Evolutionary conservation across 2,888 invertebrate species (phyloP).

Genomic region (Esperia sulphurella): DNA sequence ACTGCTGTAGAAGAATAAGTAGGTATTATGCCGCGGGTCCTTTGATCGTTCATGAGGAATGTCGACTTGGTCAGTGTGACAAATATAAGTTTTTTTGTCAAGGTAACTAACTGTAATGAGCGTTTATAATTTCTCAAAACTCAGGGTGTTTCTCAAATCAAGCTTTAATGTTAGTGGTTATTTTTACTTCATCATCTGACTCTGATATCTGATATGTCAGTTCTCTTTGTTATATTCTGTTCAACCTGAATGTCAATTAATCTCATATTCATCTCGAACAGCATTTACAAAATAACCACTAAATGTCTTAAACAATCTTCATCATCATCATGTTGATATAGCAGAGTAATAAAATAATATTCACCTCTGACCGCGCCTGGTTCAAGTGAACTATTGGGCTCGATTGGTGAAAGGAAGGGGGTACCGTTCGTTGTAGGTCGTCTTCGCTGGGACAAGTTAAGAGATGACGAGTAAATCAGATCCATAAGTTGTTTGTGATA

Average conservation of each 20-base stretch:
- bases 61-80: background rate
- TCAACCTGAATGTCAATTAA: no score
- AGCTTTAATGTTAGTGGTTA: background rate
- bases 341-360: constrained; percentile 27
- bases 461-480: background rate
- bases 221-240: no score
- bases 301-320: no score
- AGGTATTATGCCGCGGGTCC: no score
- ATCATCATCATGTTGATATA: constrained; percentile 6
- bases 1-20: background rate
- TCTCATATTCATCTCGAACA: constrained; percentile 2
- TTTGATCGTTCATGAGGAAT: constrained; percentile 29
- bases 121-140: no score
- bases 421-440: constrained; percentile 16
- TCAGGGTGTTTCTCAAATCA: background rate
- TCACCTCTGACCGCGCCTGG: constrained; percentile 57
- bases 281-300: no score
- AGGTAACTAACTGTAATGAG: no score
- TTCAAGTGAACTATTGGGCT: constrained; percentile 51
- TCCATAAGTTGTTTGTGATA: no score
- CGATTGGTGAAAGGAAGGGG: constrained; percentile 57
- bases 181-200: background rate
- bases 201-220: background rate
- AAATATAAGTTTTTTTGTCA: no score
- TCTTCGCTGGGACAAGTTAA: background rate